Conservation (phyloP, 1,140 invertebrate genomes). For the Rhagoletis pomonella region DNA sequence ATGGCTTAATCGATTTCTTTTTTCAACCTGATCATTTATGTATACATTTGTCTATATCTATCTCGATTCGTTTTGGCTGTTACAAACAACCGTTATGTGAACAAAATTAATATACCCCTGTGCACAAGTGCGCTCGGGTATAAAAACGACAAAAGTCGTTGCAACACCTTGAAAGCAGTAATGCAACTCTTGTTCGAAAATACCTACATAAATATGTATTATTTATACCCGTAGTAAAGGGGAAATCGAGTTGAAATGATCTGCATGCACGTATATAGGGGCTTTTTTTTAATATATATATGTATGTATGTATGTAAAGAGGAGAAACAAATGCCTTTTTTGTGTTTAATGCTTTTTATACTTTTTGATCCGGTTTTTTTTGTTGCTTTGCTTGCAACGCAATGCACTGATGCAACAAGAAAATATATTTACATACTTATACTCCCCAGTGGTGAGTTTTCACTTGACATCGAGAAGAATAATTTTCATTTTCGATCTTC, state of each 20-base stretch:
- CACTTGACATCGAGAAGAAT: neutral
- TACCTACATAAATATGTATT: neutral
- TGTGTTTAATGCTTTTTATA: too few species aligned
- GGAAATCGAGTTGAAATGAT: neutral
- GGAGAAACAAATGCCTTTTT: too few species aligned
- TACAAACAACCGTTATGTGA: too few species aligned
- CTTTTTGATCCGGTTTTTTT: too few species aligned
- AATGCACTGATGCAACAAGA: too few species aligned
- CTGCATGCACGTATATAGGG: neutral
- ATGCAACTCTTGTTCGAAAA: neutral
- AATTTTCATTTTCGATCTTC: neutral
- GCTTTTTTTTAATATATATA: neutral
- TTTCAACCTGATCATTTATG: too few species aligned
- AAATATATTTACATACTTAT: neutral
- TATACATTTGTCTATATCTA: too few species aligned
- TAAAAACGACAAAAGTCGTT: neutral
- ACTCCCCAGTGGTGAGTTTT: slow-evolving; percentile 25
- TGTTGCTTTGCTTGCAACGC: too few species aligned
- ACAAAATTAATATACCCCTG: too few species aligned
- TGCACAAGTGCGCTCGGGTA: too few species aligned
- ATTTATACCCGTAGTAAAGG: neutral
- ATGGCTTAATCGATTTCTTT: too few species aligned
- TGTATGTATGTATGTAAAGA: neutral
- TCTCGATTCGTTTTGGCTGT: too few species aligned
- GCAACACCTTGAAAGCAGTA: neutral